phyloP scores from a whole-genome alignment of 2,888 invertebrate genomes.

The Epinotia nisella region DNA sequence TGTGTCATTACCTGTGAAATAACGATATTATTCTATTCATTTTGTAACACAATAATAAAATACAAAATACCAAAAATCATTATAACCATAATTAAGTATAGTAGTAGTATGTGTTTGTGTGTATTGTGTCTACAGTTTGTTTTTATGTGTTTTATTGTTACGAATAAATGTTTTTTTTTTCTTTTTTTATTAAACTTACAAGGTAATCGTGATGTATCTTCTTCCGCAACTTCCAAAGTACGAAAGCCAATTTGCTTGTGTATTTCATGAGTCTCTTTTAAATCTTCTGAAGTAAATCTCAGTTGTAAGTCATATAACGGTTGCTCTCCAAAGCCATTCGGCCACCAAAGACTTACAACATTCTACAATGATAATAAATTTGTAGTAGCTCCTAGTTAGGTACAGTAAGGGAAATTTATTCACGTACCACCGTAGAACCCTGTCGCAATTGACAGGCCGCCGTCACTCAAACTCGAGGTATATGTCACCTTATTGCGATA shows the following conservation, averaged over 20 bases:
- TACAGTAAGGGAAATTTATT: too few relatives aligned
- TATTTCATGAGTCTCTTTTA: constrained; percentile 71
- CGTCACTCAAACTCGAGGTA: too few relatives aligned
- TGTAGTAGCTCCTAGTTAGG: too few relatives aligned
- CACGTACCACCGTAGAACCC: too few relatives aligned
- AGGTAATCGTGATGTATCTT: constrained; percentile 75
- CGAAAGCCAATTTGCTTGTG: constrained; percentile 92
- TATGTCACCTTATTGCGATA: too few relatives aligned
- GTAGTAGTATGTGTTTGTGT: too few relatives aligned
- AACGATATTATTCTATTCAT: neutral
- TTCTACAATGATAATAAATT: constrained; percentile 60
- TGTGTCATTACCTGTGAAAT: constrained; percentile 67
- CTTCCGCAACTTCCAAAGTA: constrained; percentile 92
- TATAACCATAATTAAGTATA: neutral
- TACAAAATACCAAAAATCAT: neutral
- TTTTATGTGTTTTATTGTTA: too few relatives aligned
- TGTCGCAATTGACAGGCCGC: too few relatives aligned
- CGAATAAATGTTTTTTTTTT: too few relatives aligned
- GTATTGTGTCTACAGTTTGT: too few relatives aligned
- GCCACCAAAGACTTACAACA: constrained; percentile 92
- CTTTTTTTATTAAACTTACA: constrained; percentile 54
- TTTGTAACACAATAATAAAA: neutral
- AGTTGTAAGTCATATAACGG: constrained; percentile 89
- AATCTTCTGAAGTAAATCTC: constrained; percentile 67
- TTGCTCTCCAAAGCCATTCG: constrained; percentile 95